Base-by-base conservation (phyloP, 2,888 invertebrate genomes). In the Aphodius granarius region DNA sequence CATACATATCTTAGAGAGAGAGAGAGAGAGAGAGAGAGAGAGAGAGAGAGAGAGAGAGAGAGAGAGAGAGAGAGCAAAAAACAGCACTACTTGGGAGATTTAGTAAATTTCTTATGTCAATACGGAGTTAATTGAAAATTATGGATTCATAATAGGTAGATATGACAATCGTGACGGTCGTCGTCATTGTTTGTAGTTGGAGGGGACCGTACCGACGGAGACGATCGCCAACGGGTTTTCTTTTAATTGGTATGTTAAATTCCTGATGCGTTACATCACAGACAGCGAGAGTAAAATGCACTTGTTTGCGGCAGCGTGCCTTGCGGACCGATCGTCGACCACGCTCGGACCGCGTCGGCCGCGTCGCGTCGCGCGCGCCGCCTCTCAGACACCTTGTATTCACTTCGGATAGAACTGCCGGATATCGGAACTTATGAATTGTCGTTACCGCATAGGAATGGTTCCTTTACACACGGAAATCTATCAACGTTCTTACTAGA, bases 221-320 rank as follows among this genome's bases (percentile, higher is more conserved):
- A 43, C 4, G 9, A 13, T 9, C 43, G 43, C 63, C 63, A 68
- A 74, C 72, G 71, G 72, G 71, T 66, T 72, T 75, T 72, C 72
- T 43, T 63, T 75, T 75, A 75, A 75, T 75, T 75, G 75, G 75
- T 73, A 73, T 73, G 76, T 71, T 70, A 73, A 76, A 76, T 76
- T 73, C 76, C 71, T 73, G 73, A 76, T 70, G 71, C 71, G 76
- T 76, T 76, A 76, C 76, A 73, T 76, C 76, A 76, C 70, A 73
- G 73, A 17, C 75, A 73, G 73, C 73, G 76, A 73, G 71, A 63
- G 73, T 76, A 72, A 76, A 73, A 73, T 73, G 76, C 76, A 76
- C 76, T 76, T 76, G 76, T 76, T 76, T 76, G 73, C 76, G 74
- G 70, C 68, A 74, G 68, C 62, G 74, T 68, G 43, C 43, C 43